Conservation (phyloP, 2,888 invertebrate species). For the Leptinotarsa haldemani region DNA sequence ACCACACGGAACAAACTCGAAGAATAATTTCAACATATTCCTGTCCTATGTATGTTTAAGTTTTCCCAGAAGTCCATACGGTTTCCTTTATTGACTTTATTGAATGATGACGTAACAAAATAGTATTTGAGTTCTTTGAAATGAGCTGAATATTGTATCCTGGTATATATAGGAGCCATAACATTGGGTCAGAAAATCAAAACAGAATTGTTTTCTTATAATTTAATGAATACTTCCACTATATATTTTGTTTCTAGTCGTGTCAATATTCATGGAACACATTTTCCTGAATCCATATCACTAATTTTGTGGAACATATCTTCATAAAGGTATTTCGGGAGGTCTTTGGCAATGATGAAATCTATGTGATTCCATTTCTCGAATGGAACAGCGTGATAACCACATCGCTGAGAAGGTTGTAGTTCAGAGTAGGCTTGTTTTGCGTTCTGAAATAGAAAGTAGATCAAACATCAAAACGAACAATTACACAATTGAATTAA, state of each 20-base stretch:
- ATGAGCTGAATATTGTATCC: no score
- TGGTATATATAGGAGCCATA: no score
- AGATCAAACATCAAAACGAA: not conserved
- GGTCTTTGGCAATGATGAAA: conserved; percentile 65
- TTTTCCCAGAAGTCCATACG: no score
- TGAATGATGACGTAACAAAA: no score
- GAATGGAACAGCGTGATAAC: conserved; percentile 58
- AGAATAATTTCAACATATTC: no score
- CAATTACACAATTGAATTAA: not conserved
- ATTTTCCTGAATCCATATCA: conserved; percentile 26
- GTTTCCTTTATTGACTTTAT: no score
- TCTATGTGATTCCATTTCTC: conserved; percentile 68
- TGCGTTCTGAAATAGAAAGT: conserved; percentile 62
- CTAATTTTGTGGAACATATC: conserved; percentile 31
- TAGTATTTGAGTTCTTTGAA: no score
- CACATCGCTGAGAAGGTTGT: conserved; percentile 54
- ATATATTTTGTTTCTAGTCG: not conserved
- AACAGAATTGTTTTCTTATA: no score
- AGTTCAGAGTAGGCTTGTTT: conserved; percentile 58
- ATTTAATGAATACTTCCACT: no score
- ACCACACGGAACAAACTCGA: no score
- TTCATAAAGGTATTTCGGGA: conserved; percentile 31
- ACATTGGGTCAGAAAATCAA: no score
- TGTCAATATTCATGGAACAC: not conserved
- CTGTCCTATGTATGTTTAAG: no score